A percentile compares a stretch with the other conserved stretches of the same genome.
Evolutionary conservation across 2,797 vertebrate species (phyloP).

Genomic region (Neosilurus hyrtlii): DNA sequence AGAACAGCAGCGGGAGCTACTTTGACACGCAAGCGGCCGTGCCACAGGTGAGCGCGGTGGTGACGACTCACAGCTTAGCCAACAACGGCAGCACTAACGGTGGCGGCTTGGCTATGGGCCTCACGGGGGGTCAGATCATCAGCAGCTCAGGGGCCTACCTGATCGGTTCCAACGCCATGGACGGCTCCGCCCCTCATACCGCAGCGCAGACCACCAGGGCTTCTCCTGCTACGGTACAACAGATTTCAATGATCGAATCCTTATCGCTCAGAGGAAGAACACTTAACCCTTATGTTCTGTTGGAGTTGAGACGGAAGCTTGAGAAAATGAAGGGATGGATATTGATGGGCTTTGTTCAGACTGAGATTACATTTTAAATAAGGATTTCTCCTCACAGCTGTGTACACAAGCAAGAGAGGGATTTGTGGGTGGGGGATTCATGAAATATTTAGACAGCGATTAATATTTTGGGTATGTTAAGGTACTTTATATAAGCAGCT

Average conservation of each 20-base stretch:
- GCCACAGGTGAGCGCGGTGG: constrained; percentile 88
- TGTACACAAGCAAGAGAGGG: neutral
- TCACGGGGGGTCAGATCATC: constrained; percentile 88
- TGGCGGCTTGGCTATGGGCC: constrained; percentile 88
- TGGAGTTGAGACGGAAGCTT: neutral
- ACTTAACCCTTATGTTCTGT: neutral
- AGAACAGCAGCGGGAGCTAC: constrained; percentile 88
- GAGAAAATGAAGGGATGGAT: neutral
- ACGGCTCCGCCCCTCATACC: constrained; percentile 81
- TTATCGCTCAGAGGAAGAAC: neutral
- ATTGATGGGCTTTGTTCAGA: neutral
- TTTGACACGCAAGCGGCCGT: constrained; percentile 88
- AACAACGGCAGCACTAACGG: constrained; percentile 87
- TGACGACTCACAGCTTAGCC: constrained; percentile 85
- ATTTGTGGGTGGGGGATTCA: neutral
- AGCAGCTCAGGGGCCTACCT: constrained; percentile 86
- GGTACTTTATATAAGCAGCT: neutral
- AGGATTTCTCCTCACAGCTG: no score
- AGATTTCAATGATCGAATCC: neutral
- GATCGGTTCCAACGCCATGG: constrained; percentile 90
- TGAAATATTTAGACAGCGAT: neutral
- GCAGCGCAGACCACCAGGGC: constrained; percentile 88
- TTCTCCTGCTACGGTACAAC: constrained; percentile 89
- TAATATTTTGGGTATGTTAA: neutral
- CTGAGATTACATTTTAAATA: neutral